Conservation (phyloP, 2,888 invertebrate genomes). For the Cremastinae sp. region DNA sequence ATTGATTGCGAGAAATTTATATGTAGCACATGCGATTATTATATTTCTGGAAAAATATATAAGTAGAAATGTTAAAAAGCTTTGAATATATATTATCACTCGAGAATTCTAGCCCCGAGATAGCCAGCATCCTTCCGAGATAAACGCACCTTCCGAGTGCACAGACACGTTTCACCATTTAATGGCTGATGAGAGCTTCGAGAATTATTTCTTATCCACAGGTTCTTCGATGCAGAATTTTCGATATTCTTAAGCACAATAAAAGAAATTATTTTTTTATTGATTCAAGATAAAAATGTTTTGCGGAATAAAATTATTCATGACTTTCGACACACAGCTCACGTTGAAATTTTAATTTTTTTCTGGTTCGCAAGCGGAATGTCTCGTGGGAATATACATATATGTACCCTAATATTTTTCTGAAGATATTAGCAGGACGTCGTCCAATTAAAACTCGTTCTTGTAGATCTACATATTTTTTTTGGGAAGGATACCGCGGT, state of each 20-base stretch:
- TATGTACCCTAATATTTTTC: conserved; percentile 17
- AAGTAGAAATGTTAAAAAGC: conserved; percentile 13
- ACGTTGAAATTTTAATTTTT: too few relatives aligned
- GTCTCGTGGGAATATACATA: conserved; percentile 31
- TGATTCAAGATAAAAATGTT: too few relatives aligned
- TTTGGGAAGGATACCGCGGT: conserved; percentile 42
- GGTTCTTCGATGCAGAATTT: conserved; percentile 3
- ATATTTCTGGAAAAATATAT: background rate
- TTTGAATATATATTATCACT: conserved; percentile 26
- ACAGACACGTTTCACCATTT: conserved; percentile 36
- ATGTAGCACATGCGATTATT: background rate
- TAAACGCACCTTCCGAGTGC: conserved; percentile 31
- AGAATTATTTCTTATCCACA: conserved; percentile 26
- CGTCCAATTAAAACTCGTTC: conserved; percentile 54
- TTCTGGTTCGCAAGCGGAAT: background rate
- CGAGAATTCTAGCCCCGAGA: background rate
- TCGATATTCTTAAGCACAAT: background rate
- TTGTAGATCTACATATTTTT: conserved; percentile 40
- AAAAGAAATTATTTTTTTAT: conserved; percentile 7
- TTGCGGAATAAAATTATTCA: too few relatives aligned
- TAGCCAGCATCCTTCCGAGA: conserved; percentile 18
- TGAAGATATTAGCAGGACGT: conserved; percentile 36
- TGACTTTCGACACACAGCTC: too few relatives aligned
- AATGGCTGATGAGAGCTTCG: conserved; percentile 25
- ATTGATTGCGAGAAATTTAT: background rate